A percentile compares a stretch with the other conserved stretches of the same genome.
Conservation (phyloP, 2,113 vertebrate species). For the Pterocles burchelli region DNA sequence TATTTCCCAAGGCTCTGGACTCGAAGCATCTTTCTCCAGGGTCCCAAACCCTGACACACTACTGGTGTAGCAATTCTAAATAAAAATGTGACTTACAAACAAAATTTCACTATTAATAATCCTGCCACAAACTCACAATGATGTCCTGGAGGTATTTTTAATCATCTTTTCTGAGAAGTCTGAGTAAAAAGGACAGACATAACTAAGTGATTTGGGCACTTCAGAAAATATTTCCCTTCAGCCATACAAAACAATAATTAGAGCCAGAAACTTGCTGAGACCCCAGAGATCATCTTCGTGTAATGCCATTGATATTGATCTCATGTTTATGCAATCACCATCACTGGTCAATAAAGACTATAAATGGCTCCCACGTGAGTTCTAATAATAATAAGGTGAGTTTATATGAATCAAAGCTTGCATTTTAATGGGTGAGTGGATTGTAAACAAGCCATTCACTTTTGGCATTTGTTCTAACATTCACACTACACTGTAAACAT, state of each 20-base stretch:
- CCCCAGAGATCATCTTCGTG: neutral
- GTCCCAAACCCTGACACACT: neutral
- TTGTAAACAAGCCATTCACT: slow-evolving; percentile 3
- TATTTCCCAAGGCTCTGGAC: neutral
- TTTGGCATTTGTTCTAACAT: neutral
- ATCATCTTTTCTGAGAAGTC: neutral
- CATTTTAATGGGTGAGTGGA: slow-evolving; percentile 3
- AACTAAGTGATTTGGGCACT: neutral
- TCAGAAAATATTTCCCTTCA: neutral
- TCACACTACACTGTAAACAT: neutral
- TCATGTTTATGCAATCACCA: neutral
- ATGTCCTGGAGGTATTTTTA: neutral
- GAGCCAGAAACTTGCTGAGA: neutral
- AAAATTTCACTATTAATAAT: neutral
- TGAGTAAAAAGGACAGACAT: neutral
- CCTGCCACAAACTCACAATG: neutral
- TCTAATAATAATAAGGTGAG: neutral
- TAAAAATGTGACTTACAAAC: neutral
- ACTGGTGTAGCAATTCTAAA: neutral
- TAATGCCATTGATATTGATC: neutral
- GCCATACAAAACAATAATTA: neutral
- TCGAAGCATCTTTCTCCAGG: neutral
- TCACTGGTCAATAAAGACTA: neutral
- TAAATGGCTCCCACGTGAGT: neutral
- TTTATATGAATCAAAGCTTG: neutral